A percentile compares a stretch with the other conserved stretches of the same genome.
Evolutionary conservation across 2,113 vertebrate genomes (phyloP).

Genomic region (Asarcornis scutulata): DNA sequence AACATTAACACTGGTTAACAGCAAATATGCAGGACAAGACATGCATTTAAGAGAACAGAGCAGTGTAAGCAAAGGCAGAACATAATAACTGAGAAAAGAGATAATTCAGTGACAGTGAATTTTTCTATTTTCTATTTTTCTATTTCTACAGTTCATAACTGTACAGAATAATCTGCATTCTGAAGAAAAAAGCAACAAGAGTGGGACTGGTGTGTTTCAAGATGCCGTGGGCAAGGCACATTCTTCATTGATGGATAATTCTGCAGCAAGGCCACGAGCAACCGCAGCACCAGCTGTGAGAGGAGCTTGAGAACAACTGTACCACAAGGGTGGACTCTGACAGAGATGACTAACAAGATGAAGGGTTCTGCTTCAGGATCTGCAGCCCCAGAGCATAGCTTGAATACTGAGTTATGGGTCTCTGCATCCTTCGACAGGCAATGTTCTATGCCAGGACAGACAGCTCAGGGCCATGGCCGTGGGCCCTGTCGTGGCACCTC

Average conservation of each 20-base stretch:
- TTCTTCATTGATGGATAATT: not conserved
- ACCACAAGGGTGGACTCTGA: not conserved
- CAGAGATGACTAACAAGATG: not conserved
- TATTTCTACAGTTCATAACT: not conserved
- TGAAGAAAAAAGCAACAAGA: not conserved
- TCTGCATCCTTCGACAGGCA: accelerated
- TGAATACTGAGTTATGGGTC: not conserved
- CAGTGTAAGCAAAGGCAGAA: not conserved
- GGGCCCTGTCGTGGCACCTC: accelerated
- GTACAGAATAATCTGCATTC: not conserved
- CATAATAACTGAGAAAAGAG: not conserved
- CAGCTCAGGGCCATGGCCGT: accelerated
- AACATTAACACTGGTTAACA: not conserved
- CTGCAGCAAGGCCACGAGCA: not conserved
- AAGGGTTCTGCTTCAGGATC: not conserved
- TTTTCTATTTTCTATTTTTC: too few relatives aligned
- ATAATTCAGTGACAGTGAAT: not conserved
- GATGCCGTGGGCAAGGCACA: not conserved
- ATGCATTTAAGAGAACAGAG: not conserved
- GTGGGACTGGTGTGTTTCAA: not conserved
- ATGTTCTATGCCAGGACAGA: not conserved
- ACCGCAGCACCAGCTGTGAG: not conserved
- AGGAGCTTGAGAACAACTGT: not conserved
- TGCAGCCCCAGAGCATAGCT: not conserved
- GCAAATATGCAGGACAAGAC: not conserved